Evolutionary conservation across 1,140 invertebrate species (phyloP).

Genomic region (Trinorchestia longiramus): DNA sequence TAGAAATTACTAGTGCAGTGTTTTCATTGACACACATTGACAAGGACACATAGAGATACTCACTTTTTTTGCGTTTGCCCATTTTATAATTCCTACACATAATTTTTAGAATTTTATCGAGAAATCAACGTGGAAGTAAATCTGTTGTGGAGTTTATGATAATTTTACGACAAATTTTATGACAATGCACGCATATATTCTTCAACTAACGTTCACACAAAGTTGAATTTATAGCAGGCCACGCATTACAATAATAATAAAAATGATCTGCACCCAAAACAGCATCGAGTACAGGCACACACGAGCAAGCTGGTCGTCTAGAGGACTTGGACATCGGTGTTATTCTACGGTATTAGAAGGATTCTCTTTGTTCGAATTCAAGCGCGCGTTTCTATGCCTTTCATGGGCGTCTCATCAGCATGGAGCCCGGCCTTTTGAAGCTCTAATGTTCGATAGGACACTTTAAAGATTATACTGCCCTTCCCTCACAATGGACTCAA

Average conservation of each 20-base stretch:
- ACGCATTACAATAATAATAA: background rate
- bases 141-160: no score
- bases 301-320: background rate
- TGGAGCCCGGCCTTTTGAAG: constrained; percentile 38
- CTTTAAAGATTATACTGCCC: constrained; percentile 49
- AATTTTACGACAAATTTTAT: no score
- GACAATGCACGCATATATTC: no score
- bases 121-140: no score
- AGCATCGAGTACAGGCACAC: background rate
- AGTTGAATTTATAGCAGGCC: no score
- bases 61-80: no score
- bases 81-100: no score
- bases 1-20: no score
- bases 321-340: background rate
- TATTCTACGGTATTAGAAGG: constrained; percentile 20
- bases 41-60: no score
- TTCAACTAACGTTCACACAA: no score
- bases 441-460: constrained; percentile 52
- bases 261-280: background rate
- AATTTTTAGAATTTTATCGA: no score
- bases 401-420: constrained; percentile 21
- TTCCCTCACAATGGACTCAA: constrained; percentile 42
- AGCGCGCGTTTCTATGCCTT: constrained; percentile 5
- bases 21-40: no score
- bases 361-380: constrained; percentile 38